Evolutionary conservation across 2,888 invertebrate genomes (phyloP).

Genomic region (Rhamphomyia laevipes): DNA sequence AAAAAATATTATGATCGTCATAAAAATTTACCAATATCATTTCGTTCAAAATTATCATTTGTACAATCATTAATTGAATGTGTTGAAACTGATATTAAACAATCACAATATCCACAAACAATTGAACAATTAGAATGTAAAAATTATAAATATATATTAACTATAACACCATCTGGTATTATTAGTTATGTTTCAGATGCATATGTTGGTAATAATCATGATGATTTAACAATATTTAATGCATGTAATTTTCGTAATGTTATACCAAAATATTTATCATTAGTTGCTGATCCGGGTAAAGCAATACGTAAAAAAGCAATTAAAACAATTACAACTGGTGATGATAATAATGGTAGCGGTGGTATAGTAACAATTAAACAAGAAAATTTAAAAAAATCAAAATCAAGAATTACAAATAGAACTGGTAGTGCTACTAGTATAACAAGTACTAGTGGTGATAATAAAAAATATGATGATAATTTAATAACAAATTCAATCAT

Average conservation of each 20-base stretch:
- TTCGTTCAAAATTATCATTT: slow-evolving; percentile 30
- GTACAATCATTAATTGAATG: slow-evolving; percentile 35
- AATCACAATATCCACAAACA: slow-evolving; percentile 20
- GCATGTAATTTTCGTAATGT: slow-evolving; percentile 28
- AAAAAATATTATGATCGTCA: slow-evolving; percentile 33
- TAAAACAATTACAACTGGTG: slow-evolving; percentile 8
- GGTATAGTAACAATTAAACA: background rate
- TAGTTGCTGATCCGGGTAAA: slow-evolving; percentile 34
- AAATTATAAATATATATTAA: slow-evolving; percentile 34
- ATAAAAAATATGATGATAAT: slow-evolving; percentile 2
- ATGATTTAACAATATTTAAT: slow-evolving; percentile 33
- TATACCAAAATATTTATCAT: slow-evolving; percentile 32
- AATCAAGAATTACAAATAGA: too few species aligned
- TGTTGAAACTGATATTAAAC: slow-evolving; percentile 32
- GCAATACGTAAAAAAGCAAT: slow-evolving; percentile 23
- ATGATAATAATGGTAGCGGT: slow-evolving; percentile 18
- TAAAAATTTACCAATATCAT: slow-evolving; percentile 32
- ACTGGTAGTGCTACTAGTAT: too few species aligned
- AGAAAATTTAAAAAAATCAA: background rate
- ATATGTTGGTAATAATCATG: slow-evolving; percentile 28
- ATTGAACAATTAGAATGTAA: slow-evolving; percentile 24
- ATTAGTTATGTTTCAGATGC: slow-evolving; percentile 33
- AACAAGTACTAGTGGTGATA: background rate
- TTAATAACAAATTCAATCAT: slow-evolving; percentile 10
- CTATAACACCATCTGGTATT: slow-evolving; percentile 32